A percentile compares a stretch with the other conserved stretches of the same genome.
Conservation (phyloP, 2,888 invertebrate genomes). For the Entomobrya multifasciata region DNA sequence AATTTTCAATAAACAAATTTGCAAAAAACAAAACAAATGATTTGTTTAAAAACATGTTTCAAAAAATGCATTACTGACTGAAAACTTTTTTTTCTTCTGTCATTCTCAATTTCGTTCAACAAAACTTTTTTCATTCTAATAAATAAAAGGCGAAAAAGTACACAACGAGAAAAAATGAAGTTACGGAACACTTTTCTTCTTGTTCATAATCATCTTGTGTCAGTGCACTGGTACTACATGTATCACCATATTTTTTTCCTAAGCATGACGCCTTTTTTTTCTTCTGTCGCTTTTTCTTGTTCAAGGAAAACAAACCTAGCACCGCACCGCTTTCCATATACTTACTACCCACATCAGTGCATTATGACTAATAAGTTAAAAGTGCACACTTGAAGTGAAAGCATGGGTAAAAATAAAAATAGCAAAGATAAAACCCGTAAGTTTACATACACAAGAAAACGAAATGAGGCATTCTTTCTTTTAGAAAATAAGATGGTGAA, state of each 20-base stretch:
- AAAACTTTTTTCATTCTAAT: slow-evolving; percentile 58
- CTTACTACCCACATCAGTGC: too few relatives aligned
- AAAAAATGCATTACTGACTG: too few relatives aligned
- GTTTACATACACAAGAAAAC: too few relatives aligned
- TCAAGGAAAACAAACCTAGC: neutral
- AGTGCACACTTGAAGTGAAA: slow-evolving; percentile 4
- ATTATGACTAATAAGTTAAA: too few relatives aligned
- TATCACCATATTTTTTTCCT: slow-evolving; percentile 27
- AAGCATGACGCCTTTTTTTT: slow-evolving; percentile 18
- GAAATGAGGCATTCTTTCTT: slow-evolving; percentile 2
- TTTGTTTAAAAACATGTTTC: too few relatives aligned
- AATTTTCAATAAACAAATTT: too few relatives aligned
- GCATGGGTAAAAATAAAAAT: neutral
- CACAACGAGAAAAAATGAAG: slow-evolving; percentile 28
- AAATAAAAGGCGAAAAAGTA: slow-evolving; percentile 60
- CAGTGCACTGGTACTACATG: neutral
- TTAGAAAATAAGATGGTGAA: slow-evolving; percentile 28
- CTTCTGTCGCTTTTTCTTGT: neutral
- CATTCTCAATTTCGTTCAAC: slow-evolving; percentile 41
- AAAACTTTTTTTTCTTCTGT: slow-evolving; percentile 60
- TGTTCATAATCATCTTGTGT: neutral
- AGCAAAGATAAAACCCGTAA: too few relatives aligned
- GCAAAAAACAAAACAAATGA: too few relatives aligned
- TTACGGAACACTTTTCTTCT: slow-evolving; percentile 22
- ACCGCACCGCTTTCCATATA: too few relatives aligned